Conservation (phyloP, 1,140 invertebrate genomes). For the Onthophagus taurus region DNA sequence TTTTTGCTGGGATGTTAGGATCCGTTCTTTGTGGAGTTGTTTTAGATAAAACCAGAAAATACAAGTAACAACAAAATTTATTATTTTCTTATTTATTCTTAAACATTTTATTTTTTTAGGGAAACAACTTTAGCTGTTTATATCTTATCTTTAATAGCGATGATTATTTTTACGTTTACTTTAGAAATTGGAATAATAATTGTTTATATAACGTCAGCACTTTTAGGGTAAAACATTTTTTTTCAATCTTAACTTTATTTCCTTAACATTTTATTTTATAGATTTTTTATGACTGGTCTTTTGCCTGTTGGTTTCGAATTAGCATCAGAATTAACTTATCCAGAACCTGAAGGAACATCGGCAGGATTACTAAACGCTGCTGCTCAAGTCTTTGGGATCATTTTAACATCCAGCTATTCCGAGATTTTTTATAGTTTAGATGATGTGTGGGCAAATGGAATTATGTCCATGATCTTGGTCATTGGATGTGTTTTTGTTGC, state of each 20-base stretch:
- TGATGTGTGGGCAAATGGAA: constrained; percentile 61
- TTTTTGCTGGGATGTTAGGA: constrained; percentile 81
- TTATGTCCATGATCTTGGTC: constrained; percentile 51
- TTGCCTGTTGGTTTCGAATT: constrained; percentile 92
- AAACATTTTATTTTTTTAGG: constrained; percentile 45
- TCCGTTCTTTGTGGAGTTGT: constrained; percentile 80
- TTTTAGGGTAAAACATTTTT: constrained; percentile 81
- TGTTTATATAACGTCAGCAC: constrained; percentile 68
- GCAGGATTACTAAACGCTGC: constrained; percentile 85
- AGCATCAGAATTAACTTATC: constrained; percentile 89
- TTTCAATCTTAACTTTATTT: no score
- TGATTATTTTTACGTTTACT: constrained; percentile 82
- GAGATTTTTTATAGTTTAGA: constrained; percentile 44
- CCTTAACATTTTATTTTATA: no score
- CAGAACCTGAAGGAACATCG: constrained; percentile 86
- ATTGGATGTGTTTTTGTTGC: constrained; percentile 61
- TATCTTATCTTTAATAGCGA: constrained; percentile 70
- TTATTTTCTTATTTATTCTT: background rate
- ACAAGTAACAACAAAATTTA: constrained; percentile 56
- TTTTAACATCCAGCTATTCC: constrained; percentile 60
- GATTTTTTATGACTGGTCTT: constrained; percentile 96
- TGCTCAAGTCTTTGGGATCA: constrained; percentile 75
- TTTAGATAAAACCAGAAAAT: constrained; percentile 75
- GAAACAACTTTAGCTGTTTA: constrained; percentile 83
- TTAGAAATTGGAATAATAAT: constrained; percentile 58